Conservation (phyloP, 1,140 invertebrate genomes). For the Lerema accius region DNA sequence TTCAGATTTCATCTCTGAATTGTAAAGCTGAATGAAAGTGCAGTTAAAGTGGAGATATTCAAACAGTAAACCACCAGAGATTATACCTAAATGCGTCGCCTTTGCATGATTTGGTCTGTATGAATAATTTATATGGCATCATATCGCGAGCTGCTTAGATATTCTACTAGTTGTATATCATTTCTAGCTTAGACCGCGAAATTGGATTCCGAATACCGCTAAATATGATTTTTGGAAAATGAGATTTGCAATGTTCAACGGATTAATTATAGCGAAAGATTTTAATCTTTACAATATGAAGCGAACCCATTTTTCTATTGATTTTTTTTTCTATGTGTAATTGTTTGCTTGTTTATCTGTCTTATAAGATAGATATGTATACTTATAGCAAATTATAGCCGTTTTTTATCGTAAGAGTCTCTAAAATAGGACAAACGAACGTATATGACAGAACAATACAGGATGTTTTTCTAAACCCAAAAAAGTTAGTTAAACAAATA, state of each 20-base stretch:
- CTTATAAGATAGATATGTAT: no score
- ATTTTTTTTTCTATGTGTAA: no score
- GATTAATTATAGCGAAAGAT: no score
- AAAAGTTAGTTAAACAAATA: no score
- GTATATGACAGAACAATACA: no score
- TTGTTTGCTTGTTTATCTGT: no score
- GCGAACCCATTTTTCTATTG: background rate
- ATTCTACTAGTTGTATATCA: slow-evolving; percentile 28
- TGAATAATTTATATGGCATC: slow-evolving; percentile 70
- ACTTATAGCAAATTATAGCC: no score
- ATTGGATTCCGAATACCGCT: slow-evolving; percentile 15
- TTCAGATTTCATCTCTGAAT: slow-evolving; percentile 41
- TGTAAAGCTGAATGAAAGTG: slow-evolving; percentile 53
- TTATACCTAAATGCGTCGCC: slow-evolving; percentile 68
- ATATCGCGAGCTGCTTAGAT: slow-evolving; percentile 34
- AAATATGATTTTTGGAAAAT: slow-evolving; percentile 19
- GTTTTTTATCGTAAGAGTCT: no score
- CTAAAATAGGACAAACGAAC: no score
- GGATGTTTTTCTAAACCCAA: no score
- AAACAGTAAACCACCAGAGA: slow-evolving; percentile 75
- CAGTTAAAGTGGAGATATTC: slow-evolving; percentile 64
- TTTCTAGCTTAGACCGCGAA: slow-evolving; percentile 18
- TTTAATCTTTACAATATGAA: no score
- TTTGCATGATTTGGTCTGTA: slow-evolving; percentile 62
- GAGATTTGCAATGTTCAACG: background rate